Base-by-base conservation (phyloP, 2,888 invertebrate genomes). In the Leptodirus hochenwartii region DNA sequence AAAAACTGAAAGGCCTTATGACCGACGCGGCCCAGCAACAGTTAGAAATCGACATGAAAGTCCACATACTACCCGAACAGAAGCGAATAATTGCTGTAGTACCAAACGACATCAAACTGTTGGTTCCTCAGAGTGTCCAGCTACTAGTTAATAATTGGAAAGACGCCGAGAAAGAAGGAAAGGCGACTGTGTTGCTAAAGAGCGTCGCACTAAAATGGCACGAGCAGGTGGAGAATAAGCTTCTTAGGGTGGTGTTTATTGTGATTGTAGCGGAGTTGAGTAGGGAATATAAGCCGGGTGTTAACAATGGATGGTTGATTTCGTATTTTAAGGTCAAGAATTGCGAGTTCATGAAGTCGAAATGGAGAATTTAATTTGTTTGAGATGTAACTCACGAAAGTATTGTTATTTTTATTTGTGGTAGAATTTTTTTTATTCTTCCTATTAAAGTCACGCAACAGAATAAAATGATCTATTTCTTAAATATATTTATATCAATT, bases 171-270 rank as follows among this genome's bases (percentile, higher is more conserved):
- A n/a, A n/a, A n/a, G n/a, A n/a, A n/a, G n/a, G n/a, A n/a, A n/a
- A n/a, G n/a, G n/a, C n/a, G n/a, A n/a, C 40, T 16, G 41, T 56
- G 8, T 37, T 39, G 9, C 41, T 56, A 39, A 40, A 53, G 34
- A 43, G 51, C 22, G 40, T 56, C 8, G 51, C 53, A 10, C 38
- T 55, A 34, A 56, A 56, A 37, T 55, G 56, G 56, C 43, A 40
- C 32, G 38, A 47, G 8, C 43, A 40, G 31, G 38, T 46, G 8
- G 45, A 35, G n/a, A 39, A 35, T 4, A 27, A 34, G 9, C 17
- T n/a, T 13, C 32, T 49, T 27, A 47, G 46, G 38, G 40, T 56
- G 29, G 53, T 50, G 14, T 38, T 55, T 25, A 47, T 56, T 10
- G 54, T 53, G 1, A 30, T 55, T 13, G 52, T 55, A 37, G 49